A percentile compares a stretch with the other conserved stretches of the same genome.
Evolutionary conservation across 2,888 invertebrate genomes (phyloP).

Genomic region (Scaptomyza flava): DNA sequence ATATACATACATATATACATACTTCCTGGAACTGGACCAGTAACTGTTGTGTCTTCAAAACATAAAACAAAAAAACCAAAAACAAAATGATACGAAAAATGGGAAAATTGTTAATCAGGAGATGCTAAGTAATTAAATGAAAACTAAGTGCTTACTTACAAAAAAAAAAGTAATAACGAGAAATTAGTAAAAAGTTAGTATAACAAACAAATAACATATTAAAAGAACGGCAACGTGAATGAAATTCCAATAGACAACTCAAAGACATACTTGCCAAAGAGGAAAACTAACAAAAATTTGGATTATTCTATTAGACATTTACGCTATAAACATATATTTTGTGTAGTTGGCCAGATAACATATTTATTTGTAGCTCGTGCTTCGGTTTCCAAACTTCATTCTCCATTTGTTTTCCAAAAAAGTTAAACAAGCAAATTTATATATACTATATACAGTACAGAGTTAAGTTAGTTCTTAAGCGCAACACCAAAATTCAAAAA

Average conservation of each 20-base stretch:
- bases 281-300: slow-evolving; percentile 20
- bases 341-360: slow-evolving; percentile 9
- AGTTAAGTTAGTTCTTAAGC: slow-evolving; percentile 46
- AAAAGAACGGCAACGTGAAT: slow-evolving; percentile 53
- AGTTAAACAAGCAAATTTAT: slow-evolving; percentile 29
- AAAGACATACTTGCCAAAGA: background rate
- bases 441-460: slow-evolving; percentile 24
- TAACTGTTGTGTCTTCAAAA: slow-evolving; percentile 85
- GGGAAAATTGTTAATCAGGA: slow-evolving; percentile 56
- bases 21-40: slow-evolving; percentile 85
- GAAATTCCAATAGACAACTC: slow-evolving; percentile 55
- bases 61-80: slow-evolving; percentile 52
- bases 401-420: slow-evolving; percentile 30
- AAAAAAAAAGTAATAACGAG: slow-evolving; percentile 21
- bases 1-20: slow-evolving; percentile 57
- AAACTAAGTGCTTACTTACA: slow-evolving; percentile 74
- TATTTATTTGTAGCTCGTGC: slow-evolving; percentile 40
- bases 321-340: slow-evolving; percentile 12
- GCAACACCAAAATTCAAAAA: slow-evolving; percentile 57
- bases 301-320: slow-evolving; percentile 25
- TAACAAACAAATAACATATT: slow-evolving; percentile 32
- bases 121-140: slow-evolving; percentile 51
- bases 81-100: slow-evolving; percentile 47
- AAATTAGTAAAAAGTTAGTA: slow-evolving; percentile 67
- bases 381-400: slow-evolving; percentile 62